These are phyloP conservation scores for Goniozus legneri DNA, from an alignment of 1,140 invertebrate species.

Conservation along the genomic window DNA sequence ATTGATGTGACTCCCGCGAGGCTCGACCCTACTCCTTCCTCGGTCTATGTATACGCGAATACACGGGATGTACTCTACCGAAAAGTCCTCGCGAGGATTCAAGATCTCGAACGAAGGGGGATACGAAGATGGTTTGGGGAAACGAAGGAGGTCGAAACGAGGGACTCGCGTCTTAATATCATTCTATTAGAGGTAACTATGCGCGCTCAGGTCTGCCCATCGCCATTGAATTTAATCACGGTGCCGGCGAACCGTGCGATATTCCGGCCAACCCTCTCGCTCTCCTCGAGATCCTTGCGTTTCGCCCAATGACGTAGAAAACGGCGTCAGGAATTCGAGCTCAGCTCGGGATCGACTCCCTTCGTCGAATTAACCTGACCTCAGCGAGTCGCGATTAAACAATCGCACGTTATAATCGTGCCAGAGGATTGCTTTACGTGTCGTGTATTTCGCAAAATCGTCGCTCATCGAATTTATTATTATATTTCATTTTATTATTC, in stretches of 20 bases:
- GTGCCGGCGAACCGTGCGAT: conserved; percentile 44
- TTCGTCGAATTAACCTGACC: conserved; percentile 45
- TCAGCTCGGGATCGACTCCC: conserved; percentile 21
- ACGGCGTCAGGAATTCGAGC: background rate
- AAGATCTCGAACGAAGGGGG: background rate
- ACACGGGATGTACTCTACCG: too few relatives aligned
- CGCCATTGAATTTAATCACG: conserved; percentile 52
- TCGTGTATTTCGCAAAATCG: too few relatives aligned
- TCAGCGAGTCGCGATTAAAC: conserved; percentile 5
- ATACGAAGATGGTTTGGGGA: conserved; percentile 2
- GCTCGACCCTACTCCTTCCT: conserved; percentile 1
- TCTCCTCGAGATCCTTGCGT: too few relatives aligned
- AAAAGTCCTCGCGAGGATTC: conserved; percentile 9
- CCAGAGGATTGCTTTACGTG: conserved; percentile 18
- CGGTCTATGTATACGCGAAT: too few relatives aligned
- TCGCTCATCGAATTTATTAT: too few relatives aligned
- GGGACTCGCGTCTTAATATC: conserved; percentile 47
- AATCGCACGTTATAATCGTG: background rate
- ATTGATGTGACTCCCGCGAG: conserved; percentile 36
- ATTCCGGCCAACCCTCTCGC: conserved; percentile 31
- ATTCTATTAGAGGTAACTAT: conserved; percentile 56
- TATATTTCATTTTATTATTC: too few relatives aligned
- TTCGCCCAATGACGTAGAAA: conserved; percentile 9
- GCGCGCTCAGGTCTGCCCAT: conserved; percentile 41
- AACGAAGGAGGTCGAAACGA: conserved; percentile 9